These are phyloP conservation scores for Anaspis maculata DNA, from an alignment of 2,888 invertebrate genomes.

Conservation along the genomic window DNA sequence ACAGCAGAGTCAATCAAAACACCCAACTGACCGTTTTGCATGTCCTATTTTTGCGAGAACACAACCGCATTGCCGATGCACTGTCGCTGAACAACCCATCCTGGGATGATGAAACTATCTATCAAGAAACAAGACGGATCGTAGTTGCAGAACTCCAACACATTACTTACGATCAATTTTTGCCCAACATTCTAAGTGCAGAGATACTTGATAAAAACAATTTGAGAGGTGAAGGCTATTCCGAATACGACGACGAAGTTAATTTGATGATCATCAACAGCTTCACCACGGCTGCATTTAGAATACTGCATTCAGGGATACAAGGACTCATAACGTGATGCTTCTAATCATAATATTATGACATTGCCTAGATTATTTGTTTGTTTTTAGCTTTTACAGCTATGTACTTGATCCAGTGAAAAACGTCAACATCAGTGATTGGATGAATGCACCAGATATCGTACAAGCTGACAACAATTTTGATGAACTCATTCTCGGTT, in stretches of 20 bases:
- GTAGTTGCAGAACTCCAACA: constrained; percentile 50
- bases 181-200: constrained; percentile 56
- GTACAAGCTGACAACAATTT: constrained; percentile 42
- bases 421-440: constrained; percentile 10
- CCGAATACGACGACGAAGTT: constrained; percentile 19
- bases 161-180: constrained; percentile 65
- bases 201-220: constrained; percentile 46
- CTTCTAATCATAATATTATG: not conserved
- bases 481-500: constrained; percentile 46
- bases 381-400: constrained; percentile 5
- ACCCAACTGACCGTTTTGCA: constrained; percentile 40
- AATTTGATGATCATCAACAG: constrained; percentile 8
- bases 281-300: constrained; percentile 11
- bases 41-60: constrained; percentile 40
- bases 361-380: not conserved
- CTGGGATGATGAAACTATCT: constrained; percentile 43
- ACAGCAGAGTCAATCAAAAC: constrained; percentile 38
- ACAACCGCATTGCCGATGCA: constrained; percentile 39
- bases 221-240: constrained; percentile 42
- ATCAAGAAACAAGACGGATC: constrained; percentile 41
- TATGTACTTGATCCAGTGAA: constrained; percentile 6
- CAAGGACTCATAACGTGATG: constrained; percentile 10
- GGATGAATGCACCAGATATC: constrained; percentile 9
- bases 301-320: constrained; percentile 16
- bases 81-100: constrained; percentile 41